Conservation (phyloP, 2,888 invertebrate genomes). For the Lathronympha strigana region DNA sequence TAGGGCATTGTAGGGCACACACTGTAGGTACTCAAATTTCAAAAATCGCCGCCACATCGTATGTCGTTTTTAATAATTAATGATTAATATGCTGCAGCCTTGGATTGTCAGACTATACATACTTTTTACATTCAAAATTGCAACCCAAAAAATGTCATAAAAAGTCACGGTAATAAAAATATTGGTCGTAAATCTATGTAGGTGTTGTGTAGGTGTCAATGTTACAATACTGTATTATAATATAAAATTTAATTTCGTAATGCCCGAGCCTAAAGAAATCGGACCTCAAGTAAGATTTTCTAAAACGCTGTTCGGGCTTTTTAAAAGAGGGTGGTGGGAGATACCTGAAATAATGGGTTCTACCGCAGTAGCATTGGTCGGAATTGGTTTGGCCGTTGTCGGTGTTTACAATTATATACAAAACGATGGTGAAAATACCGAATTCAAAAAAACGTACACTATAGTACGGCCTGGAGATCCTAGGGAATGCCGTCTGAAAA, state of each 20-base stretch:
- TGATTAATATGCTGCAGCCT: too few relatives aligned
- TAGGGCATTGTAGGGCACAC: too few relatives aligned
- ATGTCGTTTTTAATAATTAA: too few relatives aligned
- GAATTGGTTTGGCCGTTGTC: slow-evolving; percentile 28
- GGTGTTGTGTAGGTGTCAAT: too few relatives aligned
- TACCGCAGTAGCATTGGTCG: slow-evolving; percentile 67
- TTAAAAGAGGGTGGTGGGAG: slow-evolving; percentile 74
- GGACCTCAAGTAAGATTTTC: slow-evolving; percentile 40
- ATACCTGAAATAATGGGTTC: slow-evolving; percentile 86
- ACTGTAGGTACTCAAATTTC: too few relatives aligned
- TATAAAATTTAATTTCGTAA: neutral
- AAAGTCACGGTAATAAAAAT: too few relatives aligned
- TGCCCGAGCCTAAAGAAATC: slow-evolving; percentile 41
- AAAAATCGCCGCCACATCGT: too few relatives aligned
- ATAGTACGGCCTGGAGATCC: slow-evolving; percentile 85
- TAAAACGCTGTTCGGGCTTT: slow-evolving; percentile 35
- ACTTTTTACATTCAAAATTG: too few relatives aligned
- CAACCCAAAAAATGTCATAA: too few relatives aligned
- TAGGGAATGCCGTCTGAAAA: slow-evolving; percentile 51
- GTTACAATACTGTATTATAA: neutral
- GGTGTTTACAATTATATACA: slow-evolving; percentile 17
- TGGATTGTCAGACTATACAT: too few relatives aligned
- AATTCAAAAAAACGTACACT: slow-evolving; percentile 79
- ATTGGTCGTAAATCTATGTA: neutral
- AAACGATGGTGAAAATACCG: slow-evolving; percentile 80